Conservation (phyloP, 2,113 vertebrate species). For the Chelonoidis abingdonii region DNA sequence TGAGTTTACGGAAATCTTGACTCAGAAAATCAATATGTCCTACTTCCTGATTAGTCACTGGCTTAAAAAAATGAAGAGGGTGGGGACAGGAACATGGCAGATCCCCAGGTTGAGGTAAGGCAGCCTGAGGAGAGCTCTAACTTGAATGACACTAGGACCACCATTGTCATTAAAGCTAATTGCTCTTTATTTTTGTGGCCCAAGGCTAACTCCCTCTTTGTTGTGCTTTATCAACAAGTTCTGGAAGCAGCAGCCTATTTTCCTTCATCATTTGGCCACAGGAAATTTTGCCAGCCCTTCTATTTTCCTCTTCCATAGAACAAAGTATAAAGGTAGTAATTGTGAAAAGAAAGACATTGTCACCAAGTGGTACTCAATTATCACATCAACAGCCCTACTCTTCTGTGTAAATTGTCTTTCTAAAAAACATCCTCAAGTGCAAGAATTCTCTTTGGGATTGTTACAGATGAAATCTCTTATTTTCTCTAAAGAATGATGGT, state of each 20-base stretch:
- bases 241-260: neutral
- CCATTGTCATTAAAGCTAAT: neutral
- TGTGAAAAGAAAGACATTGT: conserved; percentile 57
- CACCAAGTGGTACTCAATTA: conserved; percentile 63
- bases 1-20: neutral
- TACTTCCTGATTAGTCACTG: neutral
- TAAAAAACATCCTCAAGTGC: conserved; percentile 11
- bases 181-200: neutral
- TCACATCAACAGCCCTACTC: conserved; percentile 58
- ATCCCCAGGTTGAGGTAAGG: neutral
- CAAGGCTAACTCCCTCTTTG: neutral
- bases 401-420: conserved; percentile 57
- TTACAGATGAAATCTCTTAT: conserved; percentile 49
- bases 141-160: neutral
- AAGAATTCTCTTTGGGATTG: conserved; percentile 54
- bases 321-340: conserved; percentile 22
- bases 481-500: conserved; percentile 50
- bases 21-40: neutral
- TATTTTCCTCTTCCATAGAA: neutral
- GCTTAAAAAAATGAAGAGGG: neutral
- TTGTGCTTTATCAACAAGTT: rapidly evolving
- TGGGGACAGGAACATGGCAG: neutral
- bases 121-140: neutral
- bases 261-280: rapidly evolving
- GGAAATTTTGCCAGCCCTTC: neutral